Conservation (phyloP, 2,797 vertebrate genomes). For the Parotocinclus haroldoi region DNA sequence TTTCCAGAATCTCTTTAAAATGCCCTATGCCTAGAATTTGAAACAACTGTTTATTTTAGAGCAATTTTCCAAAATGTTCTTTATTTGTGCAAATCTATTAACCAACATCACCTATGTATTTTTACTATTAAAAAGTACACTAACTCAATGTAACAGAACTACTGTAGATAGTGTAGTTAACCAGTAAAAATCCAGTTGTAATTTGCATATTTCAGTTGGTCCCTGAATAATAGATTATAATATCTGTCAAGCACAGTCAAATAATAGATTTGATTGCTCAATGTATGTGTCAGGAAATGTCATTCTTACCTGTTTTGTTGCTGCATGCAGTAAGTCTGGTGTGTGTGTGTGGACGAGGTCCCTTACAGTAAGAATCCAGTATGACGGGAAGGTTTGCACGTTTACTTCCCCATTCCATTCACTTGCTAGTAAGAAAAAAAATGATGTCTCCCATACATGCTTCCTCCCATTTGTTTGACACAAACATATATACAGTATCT, state of each 20-base stretch:
- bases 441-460: background rate
- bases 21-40: no score
- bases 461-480: constrained; percentile 18
- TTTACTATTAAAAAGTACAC: no score
- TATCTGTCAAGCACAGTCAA: background rate
- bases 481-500: no score
- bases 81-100: no score
- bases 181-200: no score
- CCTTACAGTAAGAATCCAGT: constrained; percentile 17
- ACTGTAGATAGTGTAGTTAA: no score
- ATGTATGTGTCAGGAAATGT: background rate
- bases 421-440: constrained; percentile 33
- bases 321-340: constrained; percentile 1
- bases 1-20: no score
- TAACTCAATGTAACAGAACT: no score
- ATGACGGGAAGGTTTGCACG: background rate
- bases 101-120: no score
- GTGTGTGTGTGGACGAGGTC: constrained; percentile 18
- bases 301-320: constrained; percentile 29
- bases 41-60: no score
- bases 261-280: background rate
- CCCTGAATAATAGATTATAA: background rate
- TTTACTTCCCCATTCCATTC: constrained; percentile 68
- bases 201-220: no score
- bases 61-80: no score